phyloP scores from a whole-genome alignment of 2,888 invertebrate genomes.

The Podabrus alpinus region DNA sequence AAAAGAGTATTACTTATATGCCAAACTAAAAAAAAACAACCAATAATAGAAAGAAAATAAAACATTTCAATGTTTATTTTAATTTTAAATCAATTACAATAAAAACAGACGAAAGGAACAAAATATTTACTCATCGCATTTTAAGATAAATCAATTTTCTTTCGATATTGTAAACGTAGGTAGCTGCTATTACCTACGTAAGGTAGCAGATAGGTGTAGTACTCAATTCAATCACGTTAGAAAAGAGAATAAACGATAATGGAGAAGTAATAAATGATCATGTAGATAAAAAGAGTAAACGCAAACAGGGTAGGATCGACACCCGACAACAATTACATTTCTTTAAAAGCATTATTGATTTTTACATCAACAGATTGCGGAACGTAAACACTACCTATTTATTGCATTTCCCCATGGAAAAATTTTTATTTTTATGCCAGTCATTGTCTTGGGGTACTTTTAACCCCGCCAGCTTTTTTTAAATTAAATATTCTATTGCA shows the following conservation, averaged over 20 bases:
- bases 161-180: not conserved
- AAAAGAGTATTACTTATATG: not conserved
- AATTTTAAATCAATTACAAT: not conserved
- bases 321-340: constrained; percentile 15
- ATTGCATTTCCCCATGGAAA: constrained; percentile 11
- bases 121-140: not conserved
- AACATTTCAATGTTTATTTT: not conserved
- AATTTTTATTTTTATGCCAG: constrained; percentile 9
- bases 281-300: constrained; percentile 9
- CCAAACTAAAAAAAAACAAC: not conserved
- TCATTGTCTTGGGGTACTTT: constrained; percentile 3
- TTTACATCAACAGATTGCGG: constrained; percentile 20
- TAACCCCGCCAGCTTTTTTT: not conserved
- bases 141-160: not conserved
- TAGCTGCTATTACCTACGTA: not conserved
- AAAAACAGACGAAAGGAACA: not conserved
- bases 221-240: not conserved
- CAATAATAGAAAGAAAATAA: not conserved
- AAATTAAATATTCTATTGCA: not conserved
- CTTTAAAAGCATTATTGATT: constrained; percentile 22
- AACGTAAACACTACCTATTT: constrained; percentile 12
- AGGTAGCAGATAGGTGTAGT: not conserved
- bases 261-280: constrained; percentile 12
- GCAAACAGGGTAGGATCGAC: constrained; percentile 15
- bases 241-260: not conserved